A percentile compares a stretch with the other conserved stretches of the same genome.
These are phyloP conservation scores for Cephalopterus ornatus DNA, from an alignment of 2,113 vertebrate species.

Conservation along the genomic window DNA sequence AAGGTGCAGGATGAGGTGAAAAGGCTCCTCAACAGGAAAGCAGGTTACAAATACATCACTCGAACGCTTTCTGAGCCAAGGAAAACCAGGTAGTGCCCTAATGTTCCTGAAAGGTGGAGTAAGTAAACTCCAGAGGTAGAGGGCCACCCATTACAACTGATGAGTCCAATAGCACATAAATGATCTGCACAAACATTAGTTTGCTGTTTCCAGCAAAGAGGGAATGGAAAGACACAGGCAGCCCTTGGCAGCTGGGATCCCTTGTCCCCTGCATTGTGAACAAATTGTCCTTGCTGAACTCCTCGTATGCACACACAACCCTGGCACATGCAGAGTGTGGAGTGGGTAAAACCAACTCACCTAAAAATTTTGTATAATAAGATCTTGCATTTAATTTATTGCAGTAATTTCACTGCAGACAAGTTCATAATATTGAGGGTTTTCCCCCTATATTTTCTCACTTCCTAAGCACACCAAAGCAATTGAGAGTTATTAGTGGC, in stretches of 20 bases:
- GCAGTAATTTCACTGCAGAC: background rate
- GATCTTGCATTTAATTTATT: background rate
- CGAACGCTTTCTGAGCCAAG: background rate
- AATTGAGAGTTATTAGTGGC: background rate
- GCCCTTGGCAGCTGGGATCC: accelerated
- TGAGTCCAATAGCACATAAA: background rate
- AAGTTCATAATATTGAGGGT: background rate
- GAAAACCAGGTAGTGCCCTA: accelerated
- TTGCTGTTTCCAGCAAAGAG: background rate
- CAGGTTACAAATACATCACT: accelerated
- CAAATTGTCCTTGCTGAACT: background rate
- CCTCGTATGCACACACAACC: accelerated
- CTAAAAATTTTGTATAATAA: background rate
- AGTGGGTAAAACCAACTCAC: background rate
- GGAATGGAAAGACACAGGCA: background rate
- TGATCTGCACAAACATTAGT: background rate
- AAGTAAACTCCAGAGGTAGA: background rate
- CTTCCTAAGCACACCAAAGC: background rate
- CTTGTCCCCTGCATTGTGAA: background rate
- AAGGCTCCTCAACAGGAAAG: background rate
- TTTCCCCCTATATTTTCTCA: background rate
- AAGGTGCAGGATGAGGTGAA: background rate
- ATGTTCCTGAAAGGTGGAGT: background rate
- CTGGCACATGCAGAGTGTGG: accelerated
- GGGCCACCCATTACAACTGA: background rate